A percentile compares a stretch with the other conserved stretches of the same genome.
These are phyloP conservation scores for Helarctos malayanus DNA, from an alignment of 2,797 vertebrate genomes.

Conservation along the genomic window DNA sequence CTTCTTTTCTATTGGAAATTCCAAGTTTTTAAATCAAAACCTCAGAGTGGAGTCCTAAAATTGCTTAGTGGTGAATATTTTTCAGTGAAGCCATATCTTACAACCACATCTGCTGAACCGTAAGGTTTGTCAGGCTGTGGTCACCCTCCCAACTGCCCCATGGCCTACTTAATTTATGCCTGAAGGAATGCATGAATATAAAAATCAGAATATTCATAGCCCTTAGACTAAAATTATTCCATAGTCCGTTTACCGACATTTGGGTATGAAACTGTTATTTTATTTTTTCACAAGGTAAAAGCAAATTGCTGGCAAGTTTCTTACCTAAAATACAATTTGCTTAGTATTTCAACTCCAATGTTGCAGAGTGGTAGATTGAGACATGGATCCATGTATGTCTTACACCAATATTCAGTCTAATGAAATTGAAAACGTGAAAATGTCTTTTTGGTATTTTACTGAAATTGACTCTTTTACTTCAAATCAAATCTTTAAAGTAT, in stretches of 20 bases:
- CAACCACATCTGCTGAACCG: slow-evolving; percentile 78
- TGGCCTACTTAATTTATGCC: slow-evolving; percentile 56
- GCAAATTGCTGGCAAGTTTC: slow-evolving; percentile 45
- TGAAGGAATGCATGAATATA: slow-evolving; percentile 57
- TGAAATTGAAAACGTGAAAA: slow-evolving; percentile 52
- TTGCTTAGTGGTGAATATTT: slow-evolving; percentile 71
- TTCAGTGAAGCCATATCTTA: slow-evolving; percentile 64
- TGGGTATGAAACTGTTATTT: neutral
- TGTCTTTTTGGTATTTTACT: slow-evolving; percentile 55
- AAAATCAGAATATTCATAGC: neutral
- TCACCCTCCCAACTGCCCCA: slow-evolving; percentile 45
- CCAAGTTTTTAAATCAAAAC: slow-evolving; percentile 68
- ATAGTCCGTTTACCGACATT: neutral
- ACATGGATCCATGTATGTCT: neutral
- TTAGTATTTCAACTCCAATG: slow-evolving; percentile 41
- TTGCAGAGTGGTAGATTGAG: slow-evolving; percentile 13
- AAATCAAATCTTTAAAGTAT: slow-evolving; percentile 52
- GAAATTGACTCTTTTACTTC: slow-evolving; percentile 59
- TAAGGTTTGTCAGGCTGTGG: slow-evolving; percentile 63
- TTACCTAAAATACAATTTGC: slow-evolving; percentile 53
- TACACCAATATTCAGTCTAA: slow-evolving; percentile 19
- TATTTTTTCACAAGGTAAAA: slow-evolving; percentile 51
- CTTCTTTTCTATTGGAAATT: slow-evolving; percentile 59
- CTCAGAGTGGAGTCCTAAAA: slow-evolving; percentile 62
- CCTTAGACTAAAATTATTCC: slow-evolving; percentile 4